These are phyloP conservation scores for Dasypolia templi DNA, from an alignment of 2,888 invertebrate genomes.

Conservation along the genomic window DNA sequence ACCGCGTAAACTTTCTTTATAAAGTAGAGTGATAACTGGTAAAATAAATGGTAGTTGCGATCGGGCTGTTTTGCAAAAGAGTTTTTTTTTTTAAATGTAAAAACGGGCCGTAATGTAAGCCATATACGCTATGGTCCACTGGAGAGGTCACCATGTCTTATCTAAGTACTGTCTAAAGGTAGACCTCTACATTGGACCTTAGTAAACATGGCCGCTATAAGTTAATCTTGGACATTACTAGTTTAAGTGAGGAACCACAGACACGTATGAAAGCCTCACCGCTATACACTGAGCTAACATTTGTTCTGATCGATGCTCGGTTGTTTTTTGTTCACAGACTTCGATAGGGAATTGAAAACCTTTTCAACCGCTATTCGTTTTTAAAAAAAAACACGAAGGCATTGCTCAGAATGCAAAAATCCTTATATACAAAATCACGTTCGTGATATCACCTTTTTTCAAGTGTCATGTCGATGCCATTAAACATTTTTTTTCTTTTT, in stretches of 20 bases:
- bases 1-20: constrained; percentile 38
- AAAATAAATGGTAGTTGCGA: constrained; percentile 34
- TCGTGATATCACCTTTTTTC: not conserved
- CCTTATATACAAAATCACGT: not conserved
- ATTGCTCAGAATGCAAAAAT: not conserved
- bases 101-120: not conserved
- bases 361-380: not conserved
- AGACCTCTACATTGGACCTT: not conserved
- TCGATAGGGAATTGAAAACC: not conserved
- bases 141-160: not conserved
- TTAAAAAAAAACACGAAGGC: not conserved
- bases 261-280: no score
- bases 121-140: not conserved
- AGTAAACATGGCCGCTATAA: not conserved
- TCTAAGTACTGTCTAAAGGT: no score
- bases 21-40: constrained; percentile 25
- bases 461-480: not conserved
- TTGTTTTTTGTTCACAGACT: not conserved
- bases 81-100: no score
- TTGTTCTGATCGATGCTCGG: not conserved
- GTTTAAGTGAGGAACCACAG: not conserved
- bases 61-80: not conserved
- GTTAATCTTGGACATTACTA: not conserved
- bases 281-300: not conserved
- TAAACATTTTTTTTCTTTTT: not conserved